Evolutionary conservation across 2,888 invertebrate genomes (phyloP).

Genomic region (Hirtodrosophila trivittata): DNA sequence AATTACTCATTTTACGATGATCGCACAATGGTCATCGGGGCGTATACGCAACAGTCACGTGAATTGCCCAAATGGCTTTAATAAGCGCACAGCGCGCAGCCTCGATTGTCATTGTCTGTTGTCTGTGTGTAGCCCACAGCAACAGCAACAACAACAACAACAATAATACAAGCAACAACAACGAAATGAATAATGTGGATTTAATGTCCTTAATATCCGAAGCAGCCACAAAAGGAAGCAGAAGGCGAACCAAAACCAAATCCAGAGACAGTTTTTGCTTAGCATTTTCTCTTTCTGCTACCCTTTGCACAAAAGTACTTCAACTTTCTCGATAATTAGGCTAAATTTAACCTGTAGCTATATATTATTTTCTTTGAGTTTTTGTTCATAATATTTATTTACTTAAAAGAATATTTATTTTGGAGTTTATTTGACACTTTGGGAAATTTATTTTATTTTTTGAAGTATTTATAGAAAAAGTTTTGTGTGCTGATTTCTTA

Average conservation of each 20-base stretch:
- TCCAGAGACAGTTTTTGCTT: slow-evolving; percentile 50
- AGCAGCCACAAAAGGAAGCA: slow-evolving; percentile 57
- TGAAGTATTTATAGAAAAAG: too few species aligned
- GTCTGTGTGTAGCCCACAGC: slow-evolving; percentile 16
- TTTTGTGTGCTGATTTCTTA: too few species aligned
- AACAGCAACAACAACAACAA: slow-evolving; percentile 5
- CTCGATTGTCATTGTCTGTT: slow-evolving; percentile 60
- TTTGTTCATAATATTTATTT: background rate
- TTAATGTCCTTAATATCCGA: slow-evolving; percentile 73
- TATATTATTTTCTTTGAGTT: background rate
- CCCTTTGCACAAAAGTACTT: slow-evolving; percentile 3
- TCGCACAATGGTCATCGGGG: slow-evolving; percentile 65
- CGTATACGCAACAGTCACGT: slow-evolving; percentile 66
- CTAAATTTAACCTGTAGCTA: background rate
- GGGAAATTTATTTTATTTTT: too few species aligned
- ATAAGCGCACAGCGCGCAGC: slow-evolving; percentile 49
- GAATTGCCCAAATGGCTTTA: slow-evolving; percentile 66
- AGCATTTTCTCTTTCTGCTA: slow-evolving; percentile 19
- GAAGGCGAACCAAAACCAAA: slow-evolving; percentile 44
- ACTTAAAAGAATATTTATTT: too few species aligned
- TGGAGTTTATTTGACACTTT: too few species aligned
- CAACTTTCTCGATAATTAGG: background rate
- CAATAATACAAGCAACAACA: slow-evolving; percentile 25
- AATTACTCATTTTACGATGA: slow-evolving; percentile 80
- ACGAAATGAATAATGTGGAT: slow-evolving; percentile 71